Conservation (phyloP, 2,797 vertebrate species). For the Sebastes baramenuke region DNA sequence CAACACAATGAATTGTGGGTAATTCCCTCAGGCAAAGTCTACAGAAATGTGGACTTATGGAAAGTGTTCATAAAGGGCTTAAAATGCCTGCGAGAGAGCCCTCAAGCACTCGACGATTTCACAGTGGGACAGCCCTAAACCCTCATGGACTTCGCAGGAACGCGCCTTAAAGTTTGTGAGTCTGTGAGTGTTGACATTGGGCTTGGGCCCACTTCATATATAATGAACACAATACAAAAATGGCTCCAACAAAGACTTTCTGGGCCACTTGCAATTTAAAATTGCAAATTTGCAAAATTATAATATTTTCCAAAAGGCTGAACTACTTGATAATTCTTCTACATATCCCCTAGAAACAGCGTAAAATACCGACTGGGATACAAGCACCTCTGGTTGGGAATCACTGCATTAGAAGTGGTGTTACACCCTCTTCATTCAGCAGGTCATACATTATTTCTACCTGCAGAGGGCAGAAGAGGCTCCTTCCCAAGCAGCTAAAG, state of each 20-base stretch:
- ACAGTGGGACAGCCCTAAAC: no score
- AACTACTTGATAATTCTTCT: background rate
- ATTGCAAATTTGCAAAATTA: background rate
- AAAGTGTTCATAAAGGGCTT: no score
- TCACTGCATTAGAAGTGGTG: background rate
- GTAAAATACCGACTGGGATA: background rate
- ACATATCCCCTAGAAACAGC: background rate
- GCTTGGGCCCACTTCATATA: no score
- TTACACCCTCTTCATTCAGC: background rate
- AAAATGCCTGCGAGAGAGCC: no score
- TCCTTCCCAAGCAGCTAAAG: background rate
- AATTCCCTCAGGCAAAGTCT: no score
- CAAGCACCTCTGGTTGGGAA: background rate
- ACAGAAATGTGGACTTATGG: no score
- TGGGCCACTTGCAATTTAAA: background rate
- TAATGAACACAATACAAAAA: no score
- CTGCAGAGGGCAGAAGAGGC: slow-evolving; percentile 44
- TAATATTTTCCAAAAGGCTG: background rate
- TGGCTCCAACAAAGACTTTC: background rate
- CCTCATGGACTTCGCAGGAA: no score
- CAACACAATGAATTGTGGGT: no score
- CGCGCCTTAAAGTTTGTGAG: no score
- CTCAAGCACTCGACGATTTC: no score
- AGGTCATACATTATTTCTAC: background rate
- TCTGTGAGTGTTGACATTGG: no score